Evolutionary conservation across 2,113 vertebrate genomes (phyloP).

Genomic region (Syngnathoides biaculeatus): DNA sequence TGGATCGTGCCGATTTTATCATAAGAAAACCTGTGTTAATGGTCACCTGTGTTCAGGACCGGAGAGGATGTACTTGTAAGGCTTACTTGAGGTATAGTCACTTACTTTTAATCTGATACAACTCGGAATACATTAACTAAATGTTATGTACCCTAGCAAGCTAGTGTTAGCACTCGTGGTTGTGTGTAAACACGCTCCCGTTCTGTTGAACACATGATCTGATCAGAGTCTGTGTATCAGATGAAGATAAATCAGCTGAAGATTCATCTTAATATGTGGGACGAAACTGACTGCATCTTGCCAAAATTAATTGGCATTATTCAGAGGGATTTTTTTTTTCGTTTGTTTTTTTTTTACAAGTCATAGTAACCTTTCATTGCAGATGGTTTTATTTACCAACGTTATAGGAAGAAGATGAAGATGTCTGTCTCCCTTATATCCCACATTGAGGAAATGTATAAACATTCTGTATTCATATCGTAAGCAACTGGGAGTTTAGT

Average conservation of each 20-base stretch:
- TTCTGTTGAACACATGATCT: too few species aligned
- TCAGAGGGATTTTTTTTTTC: too few species aligned
- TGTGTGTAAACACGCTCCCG: too few species aligned
- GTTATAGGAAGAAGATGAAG: background rate
- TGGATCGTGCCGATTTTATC: too few species aligned
- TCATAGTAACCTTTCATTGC: background rate
- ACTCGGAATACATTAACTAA: too few species aligned
- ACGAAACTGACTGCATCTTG: background rate
- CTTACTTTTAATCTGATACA: too few species aligned
- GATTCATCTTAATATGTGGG: background rate
- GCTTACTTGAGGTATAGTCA: too few species aligned
- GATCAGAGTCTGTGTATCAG: constrained; percentile 2
- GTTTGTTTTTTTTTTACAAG: background rate
- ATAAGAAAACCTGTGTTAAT: too few species aligned
- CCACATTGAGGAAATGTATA: background rate
- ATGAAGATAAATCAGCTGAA: background rate
- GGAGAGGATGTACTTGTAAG: too few species aligned
- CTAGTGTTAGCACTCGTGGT: too few species aligned
- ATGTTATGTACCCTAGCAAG: too few species aligned
- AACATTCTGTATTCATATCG: background rate
- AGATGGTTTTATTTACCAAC: background rate
- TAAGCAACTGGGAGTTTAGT: background rate
- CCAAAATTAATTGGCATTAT: constrained; percentile 6
- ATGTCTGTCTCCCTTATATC: background rate
- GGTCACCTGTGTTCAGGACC: too few species aligned